Base-by-base conservation (phyloP, 2,797 vertebrate species). In the Enteromius paludinosus region DNA sequence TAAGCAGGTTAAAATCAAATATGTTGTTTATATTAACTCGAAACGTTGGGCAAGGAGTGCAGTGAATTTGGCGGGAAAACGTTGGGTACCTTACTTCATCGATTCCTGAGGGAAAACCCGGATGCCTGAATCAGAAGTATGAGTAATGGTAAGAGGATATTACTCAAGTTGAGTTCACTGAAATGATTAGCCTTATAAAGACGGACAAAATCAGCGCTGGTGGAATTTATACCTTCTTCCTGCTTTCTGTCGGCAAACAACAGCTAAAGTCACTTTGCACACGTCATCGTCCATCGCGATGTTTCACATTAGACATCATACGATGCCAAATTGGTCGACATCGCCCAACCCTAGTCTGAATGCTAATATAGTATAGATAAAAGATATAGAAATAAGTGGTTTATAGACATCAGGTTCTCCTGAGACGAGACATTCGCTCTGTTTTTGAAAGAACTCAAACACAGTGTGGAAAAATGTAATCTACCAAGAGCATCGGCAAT, bases 151-250 rank as follows among this genome's bases (percentile, higher is more conserved):
- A 7, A 25, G 35, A 43, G 52, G 54, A 75, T 61, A 18, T 59
- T 75, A 75, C 73, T 75, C 52, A 75, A 41, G 8, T 41, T 61
- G 20, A 61, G 15, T 75, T 75, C 35, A 75, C 41, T 59, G 72
- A 41, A 54, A 59, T 59, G 11, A 2, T 56, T 59, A 11, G 14
- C 54, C 15, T 25, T 61, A 10, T n/a, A 69, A 68, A 43, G 20
- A 38, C 8, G 35, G 7, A 56, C 33, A 59, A 17, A 47, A 59
- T 14, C 49, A 15, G 12, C 0, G 1, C 20, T 15, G 35, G 33
- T 28, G 23, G 72, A 75, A 59, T 75, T 11, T 25, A 73, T 56
- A 75, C n/a, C 33, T n/a, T 9, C 10, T 43, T 68, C 38, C 20
- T 6, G 8, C 14, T 59, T 73, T 59, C 43, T 78, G 73, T 71